phyloP scores from a whole-genome alignment of 2,888 invertebrate species.

The Sepioteuthis lessoniana region DNA sequence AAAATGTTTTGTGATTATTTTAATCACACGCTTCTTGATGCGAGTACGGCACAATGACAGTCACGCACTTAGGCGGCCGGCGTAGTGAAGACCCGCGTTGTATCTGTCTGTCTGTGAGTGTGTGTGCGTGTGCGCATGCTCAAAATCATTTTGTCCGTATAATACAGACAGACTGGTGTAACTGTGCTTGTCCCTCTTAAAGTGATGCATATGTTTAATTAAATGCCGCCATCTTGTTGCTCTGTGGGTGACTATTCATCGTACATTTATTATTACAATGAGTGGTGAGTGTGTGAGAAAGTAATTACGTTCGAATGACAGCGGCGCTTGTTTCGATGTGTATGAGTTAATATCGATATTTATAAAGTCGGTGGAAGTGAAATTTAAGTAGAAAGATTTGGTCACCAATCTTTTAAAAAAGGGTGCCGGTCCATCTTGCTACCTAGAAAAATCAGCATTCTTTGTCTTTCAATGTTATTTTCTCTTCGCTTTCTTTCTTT shows the following conservation, averaged over 20 bases:
- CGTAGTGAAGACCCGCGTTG: not conserved
- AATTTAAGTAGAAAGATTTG: no score
- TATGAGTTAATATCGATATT: no score
- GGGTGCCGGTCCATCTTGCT: no score
- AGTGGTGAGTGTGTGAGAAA: no score
- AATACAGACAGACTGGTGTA: not conserved
- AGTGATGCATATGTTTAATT: not conserved
- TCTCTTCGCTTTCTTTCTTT: no score
- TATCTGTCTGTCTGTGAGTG: no score
- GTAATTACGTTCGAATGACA: no score
- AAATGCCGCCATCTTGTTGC: not conserved
- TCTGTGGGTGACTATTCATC: not conserved
- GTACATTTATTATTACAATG: not conserved
- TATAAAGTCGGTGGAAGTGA: no score
- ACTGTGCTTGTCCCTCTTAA: not conserved
- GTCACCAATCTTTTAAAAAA: no score
- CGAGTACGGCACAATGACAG: not conserved
- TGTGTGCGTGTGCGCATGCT: not conserved
- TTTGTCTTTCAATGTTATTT: no score
- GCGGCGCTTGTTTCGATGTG: no score
- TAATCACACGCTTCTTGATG: constrained; percentile 33
- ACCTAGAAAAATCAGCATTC: no score
- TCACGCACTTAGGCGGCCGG: not conserved
- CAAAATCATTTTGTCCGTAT: not conserved
- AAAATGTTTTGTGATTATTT: constrained; percentile 15